Base-by-base conservation (phyloP, 2,888 invertebrate species). In the Cybosia mesomella region DNA sequence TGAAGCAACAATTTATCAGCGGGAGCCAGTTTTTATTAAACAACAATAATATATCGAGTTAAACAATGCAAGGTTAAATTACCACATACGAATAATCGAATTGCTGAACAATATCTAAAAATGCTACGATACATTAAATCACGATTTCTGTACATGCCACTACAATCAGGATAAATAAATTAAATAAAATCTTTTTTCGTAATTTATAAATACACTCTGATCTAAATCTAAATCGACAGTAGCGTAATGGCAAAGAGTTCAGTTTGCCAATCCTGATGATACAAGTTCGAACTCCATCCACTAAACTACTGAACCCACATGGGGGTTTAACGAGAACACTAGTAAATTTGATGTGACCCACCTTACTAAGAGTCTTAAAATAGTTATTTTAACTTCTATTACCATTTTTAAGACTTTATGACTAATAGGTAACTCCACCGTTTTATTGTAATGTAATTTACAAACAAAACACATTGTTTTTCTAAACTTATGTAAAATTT, bases 371-470 rank as follows among this genome's bases (percentile, higher is more conserved):
- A 18, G 43, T 43, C 18, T 43, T n/a, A n/a, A 49, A 43, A 49
- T n/a, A 49, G 74, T 72, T 73, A 76, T 73, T 71, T 68, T 71
- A 28, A 28, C 55, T 68, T 53, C 72, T 65, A 65, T 60, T 70
- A 71, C 69, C 67, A 32, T 71, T 64, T 67, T 70, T 64, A 64
- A 65, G 57, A 61, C 69, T 86, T n/a, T n/a, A 85, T 79, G 76
- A 81, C 88, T 90, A 90, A 89, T 93, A 93, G 94, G 93, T 93
- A 94, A 94, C 94, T 87, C 88, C 77, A 93, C 93, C 93, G 93
- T 86, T 83, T 81, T 73, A 68, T 82, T 81, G 22, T 60, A 61
- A 32, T 18, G 39, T 74, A 85, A 87, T 91, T 74, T 90, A 91
- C 88, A 90, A 55, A 49, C 62, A 70, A 77, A 65, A 73, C 68